phyloP scores from a whole-genome alignment of 2,113 vertebrate genomes.

The Felis chaus region DNA sequence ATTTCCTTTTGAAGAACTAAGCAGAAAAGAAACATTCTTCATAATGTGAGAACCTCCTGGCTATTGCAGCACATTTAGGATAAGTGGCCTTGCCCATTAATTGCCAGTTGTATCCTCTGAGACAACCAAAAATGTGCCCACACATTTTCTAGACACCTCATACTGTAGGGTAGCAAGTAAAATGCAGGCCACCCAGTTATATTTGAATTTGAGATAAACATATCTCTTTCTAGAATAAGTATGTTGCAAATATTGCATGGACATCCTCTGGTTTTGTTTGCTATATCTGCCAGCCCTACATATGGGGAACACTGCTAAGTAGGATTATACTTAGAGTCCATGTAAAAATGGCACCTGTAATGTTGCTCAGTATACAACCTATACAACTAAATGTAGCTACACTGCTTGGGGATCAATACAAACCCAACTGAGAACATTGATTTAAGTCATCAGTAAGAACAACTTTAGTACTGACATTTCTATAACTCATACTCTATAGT shows the following conservation, averaged over 20 bases:
- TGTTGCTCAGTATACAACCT: background rate
- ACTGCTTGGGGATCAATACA: background rate
- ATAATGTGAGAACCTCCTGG: background rate
- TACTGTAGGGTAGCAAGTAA: background rate
- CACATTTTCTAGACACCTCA: background rate
- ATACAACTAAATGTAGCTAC: background rate
- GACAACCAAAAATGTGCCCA: background rate
- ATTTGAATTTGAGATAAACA: background rate
- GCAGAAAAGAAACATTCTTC: background rate
- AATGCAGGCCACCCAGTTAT: background rate
- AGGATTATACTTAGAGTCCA: background rate
- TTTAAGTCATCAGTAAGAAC: background rate
- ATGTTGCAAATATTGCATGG: background rate
- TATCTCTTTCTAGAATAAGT: background rate
- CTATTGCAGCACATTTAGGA: background rate
- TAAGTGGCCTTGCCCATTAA: background rate
- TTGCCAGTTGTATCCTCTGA: background rate
- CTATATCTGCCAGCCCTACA: background rate
- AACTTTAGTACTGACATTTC: background rate
- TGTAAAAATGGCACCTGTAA: background rate
- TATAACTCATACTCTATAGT: background rate
- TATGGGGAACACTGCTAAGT: background rate
- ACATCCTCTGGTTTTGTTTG: background rate
- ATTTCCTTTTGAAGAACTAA: constrained; percentile 21
- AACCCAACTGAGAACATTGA: background rate